Evolutionary conservation across 1,140 invertebrate genomes (phyloP).

Genomic region (Tetraneura akinire): DNA sequence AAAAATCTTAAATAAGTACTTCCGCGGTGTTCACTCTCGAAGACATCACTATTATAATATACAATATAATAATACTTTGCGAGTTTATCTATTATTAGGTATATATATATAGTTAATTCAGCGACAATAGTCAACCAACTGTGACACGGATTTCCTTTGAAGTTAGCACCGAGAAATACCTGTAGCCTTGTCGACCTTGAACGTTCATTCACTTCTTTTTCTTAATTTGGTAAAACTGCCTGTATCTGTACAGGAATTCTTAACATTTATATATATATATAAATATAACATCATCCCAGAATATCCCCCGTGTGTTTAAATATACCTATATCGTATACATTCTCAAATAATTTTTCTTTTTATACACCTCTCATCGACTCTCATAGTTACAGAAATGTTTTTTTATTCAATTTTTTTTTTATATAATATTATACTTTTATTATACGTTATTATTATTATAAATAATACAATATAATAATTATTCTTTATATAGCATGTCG

Average conservation of each 20-base stretch:
- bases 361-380: not conserved
- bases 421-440: no score
- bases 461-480: not conserved
- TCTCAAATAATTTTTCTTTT: constrained; percentile 7
- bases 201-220: constrained; percentile 47
- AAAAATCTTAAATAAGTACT: not conserved
- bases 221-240: constrained; percentile 50
- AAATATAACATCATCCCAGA: not conserved
- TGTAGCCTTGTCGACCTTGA: constrained; percentile 22
- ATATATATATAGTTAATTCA: not conserved
- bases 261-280: not conserved
- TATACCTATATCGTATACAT: no score
- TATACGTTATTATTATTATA: no score
- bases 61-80: no score
- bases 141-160: constrained; percentile 45
- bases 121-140: constrained; percentile 36
- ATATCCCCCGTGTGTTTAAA: not conserved
- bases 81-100: no score
- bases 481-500: not conserved
- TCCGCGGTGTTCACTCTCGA: not conserved
- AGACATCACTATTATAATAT: not conserved
- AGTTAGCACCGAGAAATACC: constrained; percentile 28
- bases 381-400: no score
- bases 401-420: no score
- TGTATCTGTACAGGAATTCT: constrained; percentile 24